Evolutionary conservation across 2,797 vertebrate genomes (phyloP).

Genomic region (Apodemus agrarius): DNA sequence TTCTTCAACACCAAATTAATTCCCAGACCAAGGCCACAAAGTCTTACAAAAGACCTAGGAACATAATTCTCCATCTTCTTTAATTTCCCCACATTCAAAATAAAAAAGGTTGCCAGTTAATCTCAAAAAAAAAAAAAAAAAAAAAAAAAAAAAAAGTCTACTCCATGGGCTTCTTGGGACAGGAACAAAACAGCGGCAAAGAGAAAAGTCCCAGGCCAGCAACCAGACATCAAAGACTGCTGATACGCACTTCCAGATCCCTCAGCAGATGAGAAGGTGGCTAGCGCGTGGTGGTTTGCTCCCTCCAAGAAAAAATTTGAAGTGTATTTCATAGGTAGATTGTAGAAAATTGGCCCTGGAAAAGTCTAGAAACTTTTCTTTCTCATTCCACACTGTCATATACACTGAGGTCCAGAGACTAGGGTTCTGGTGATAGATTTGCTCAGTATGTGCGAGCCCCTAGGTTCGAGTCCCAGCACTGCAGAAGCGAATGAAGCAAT

Average conservation of each 20-base stretch:
- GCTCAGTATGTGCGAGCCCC: not conserved
- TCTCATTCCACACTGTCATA: not conserved
- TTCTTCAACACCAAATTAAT: not conserved
- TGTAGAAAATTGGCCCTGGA: not conserved
- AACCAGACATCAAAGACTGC: not conserved
- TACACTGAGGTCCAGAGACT: not conserved
- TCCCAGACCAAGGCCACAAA: not conserved
- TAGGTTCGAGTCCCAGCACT: too few relatives aligned
- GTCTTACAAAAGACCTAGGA: not conserved
- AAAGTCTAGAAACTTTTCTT: not conserved
- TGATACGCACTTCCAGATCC: not conserved
- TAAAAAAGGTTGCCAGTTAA: not conserved
- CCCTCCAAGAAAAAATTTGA: not conserved
- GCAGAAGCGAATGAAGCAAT: not conserved
- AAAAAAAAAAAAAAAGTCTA: not conserved
- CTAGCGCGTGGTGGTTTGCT: not conserved
- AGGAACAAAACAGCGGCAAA: slow-evolving; percentile 3
- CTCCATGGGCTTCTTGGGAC: not conserved
- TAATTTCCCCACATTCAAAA: slow-evolving; percentile 16
- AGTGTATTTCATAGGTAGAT: not conserved
- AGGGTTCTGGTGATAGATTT: not conserved
- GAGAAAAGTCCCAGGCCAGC: not conserved
- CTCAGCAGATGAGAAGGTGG: not conserved
- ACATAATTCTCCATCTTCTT: not conserved
- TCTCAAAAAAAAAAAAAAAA: not conserved